Percentiles rank a stretch among this genome's conserved stretches.
These are phyloP conservation scores for Sardina pilchardus DNA, from an alignment of 2,113 vertebrate species.

Conservation along the genomic window DNA sequence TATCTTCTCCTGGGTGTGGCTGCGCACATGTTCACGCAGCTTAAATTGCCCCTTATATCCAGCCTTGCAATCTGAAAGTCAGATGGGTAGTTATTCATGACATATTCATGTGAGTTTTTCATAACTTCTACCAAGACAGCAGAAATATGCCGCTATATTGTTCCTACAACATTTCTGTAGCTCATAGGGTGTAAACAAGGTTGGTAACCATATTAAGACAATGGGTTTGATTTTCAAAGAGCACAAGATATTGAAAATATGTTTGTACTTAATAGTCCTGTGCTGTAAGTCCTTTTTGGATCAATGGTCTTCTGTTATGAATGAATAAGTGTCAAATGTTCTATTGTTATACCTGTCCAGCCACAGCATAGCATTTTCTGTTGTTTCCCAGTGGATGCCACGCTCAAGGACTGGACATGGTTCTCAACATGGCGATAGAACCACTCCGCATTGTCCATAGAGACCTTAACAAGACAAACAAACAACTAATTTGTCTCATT, in stretches of 20 bases:
- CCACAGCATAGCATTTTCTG: conserved; percentile 82
- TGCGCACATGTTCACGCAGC: conserved; percentile 92
- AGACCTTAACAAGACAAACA: conserved; percentile 49
- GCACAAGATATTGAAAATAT: neutral
- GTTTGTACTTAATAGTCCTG: neutral
- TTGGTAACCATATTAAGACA: too few species aligned
- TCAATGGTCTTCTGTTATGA: neutral
- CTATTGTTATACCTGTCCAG: conserved; percentile 85
- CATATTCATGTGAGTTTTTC: neutral
- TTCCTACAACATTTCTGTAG: neutral
- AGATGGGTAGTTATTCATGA: neutral
- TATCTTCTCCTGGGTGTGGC: conserved; percentile 97
- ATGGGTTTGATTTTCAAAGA: neutral
- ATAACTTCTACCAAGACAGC: neutral
- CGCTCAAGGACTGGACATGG: conserved; percentile 87
- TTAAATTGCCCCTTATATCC: conserved; percentile 91
- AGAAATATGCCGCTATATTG: neutral
- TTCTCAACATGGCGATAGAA: conserved; percentile 96
- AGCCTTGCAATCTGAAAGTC: conserved; percentile 82
- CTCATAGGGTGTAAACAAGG: too few species aligned
- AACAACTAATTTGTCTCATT: neutral
- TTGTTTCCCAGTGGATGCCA: conserved; percentile 78
- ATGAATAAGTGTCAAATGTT: neutral
- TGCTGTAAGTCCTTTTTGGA: neutral
- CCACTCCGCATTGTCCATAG: conserved; percentile 93